These are phyloP conservation scores for Neotoxoptera formosana DNA, from an alignment of 1,140 invertebrate species.

Conservation along the genomic window DNA sequence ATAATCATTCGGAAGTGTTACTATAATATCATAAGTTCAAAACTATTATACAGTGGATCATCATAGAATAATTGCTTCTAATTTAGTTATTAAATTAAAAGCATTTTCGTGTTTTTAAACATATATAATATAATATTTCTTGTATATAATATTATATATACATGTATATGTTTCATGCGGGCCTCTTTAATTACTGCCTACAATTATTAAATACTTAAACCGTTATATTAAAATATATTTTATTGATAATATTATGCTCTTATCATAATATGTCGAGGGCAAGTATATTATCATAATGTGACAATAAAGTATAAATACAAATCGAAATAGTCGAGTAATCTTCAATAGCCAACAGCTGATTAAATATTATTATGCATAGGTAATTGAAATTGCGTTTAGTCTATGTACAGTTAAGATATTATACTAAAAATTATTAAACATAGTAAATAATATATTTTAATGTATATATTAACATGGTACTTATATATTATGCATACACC, in stretches of 20 bases:
- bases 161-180: too few relatives aligned
- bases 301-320: background rate
- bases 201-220: background rate
- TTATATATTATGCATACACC: background rate
- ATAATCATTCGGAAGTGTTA: background rate
- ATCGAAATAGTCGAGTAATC: background rate
- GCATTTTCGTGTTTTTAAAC: background rate
- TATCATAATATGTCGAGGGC: background rate
- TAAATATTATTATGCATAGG: background rate
- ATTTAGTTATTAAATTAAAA: background rate
- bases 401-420: background rate
- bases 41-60: background rate
- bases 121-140: background rate
- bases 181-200: background rate
- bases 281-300: background rate
- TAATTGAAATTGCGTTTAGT: background rate
- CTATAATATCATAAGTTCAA: background rate
- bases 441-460: too few relatives aligned
- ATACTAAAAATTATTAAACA: background rate
- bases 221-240: background rate
- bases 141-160: background rate
- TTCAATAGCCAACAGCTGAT: background rate
- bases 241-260: background rate
- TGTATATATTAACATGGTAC: background rate
- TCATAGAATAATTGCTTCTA: background rate